A percentile compares a stretch with the other conserved stretches of the same genome.
Conservation (phyloP, 2,888 invertebrate species). For the Ditula angustiorana region DNA sequence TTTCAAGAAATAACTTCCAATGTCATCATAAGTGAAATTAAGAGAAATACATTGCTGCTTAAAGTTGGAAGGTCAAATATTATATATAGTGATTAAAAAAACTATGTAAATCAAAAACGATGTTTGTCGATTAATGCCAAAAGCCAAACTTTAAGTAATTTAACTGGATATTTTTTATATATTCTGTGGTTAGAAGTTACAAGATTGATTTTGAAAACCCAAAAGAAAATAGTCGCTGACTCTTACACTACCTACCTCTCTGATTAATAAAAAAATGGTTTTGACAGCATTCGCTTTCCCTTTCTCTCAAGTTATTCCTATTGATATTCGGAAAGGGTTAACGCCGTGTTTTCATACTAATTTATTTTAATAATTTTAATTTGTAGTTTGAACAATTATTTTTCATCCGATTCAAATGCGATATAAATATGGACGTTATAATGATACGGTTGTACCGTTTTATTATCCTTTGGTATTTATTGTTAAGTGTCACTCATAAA, state of each 20-base stretch:
- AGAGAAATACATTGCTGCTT: too few relatives aligned
- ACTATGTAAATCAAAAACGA: too few relatives aligned
- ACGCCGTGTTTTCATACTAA: constrained; percentile 47
- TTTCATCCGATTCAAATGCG: constrained; percentile 3
- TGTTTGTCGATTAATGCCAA: too few relatives aligned
- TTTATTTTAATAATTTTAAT: constrained; percentile 61
- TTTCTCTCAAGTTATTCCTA: constrained; percentile 53
- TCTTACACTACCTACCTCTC: constrained; percentile 50
- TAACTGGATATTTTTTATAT: too few relatives aligned
- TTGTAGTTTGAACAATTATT: constrained; percentile 48
- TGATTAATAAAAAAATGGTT: constrained; percentile 52
- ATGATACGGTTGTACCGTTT: constrained; percentile 2
- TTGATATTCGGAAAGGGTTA: constrained; percentile 51
- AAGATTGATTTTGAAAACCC: too few relatives aligned
- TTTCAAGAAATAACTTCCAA: too few relatives aligned
- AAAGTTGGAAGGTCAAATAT: too few relatives aligned
- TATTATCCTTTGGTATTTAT: constrained; percentile 14
- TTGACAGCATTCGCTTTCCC: constrained; percentile 51
- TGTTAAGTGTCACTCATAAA: constrained; percentile 5
- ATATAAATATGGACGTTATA: constrained; percentile 10
- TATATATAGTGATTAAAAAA: too few relatives aligned
- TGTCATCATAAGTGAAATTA: too few relatives aligned
- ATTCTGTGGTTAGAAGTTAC: too few relatives aligned
- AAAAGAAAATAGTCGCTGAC: constrained; percentile 8
- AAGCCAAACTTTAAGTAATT: too few relatives aligned